Base-by-base conservation (phyloP, 2,888 invertebrate species). In the Hyposoter dolosus region DNA sequence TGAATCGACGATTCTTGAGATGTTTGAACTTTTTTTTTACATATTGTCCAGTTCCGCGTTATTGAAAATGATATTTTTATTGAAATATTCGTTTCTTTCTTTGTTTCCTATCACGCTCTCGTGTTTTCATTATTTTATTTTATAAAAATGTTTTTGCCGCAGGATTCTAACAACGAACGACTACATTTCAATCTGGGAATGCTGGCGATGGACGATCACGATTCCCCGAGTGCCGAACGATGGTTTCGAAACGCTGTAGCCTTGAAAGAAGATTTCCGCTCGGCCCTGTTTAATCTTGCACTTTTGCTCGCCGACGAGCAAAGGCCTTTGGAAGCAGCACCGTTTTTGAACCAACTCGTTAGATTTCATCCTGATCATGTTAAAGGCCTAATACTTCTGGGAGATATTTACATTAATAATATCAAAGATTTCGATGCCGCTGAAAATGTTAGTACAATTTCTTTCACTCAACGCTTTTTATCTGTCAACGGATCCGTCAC, bases 111-210 rank as follows among this genome's bases (percentile, higher is more conserved):
- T 19, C 32, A 12, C 23, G 10, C 9, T 50, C 5, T 40, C 7
- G 7, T 6, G 2, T 50, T 47, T 28, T 19, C 0, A 19, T 10
- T 9, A 23, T 43, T 47, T 32, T 4, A 5, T 50, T 32, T 0
- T 0, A 56, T 19, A 43, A 60, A 60, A 60, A 69, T 17, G 0
- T 19, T 56, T 19, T 28, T 10, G 23, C 43, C 19, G 19, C 93
- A 96, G 95, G 96, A 96, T 87, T 94, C 95, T 0, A 96, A 96
- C 84, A 99, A 99, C 93, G 98, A 99, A 93, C 96, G 98, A 85
- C 97, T 99, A 6, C 98, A 98, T 94, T 99, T 99, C 94, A 99
- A 99, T 95, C 95, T 99, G 79, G 99, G 98, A 88, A 99, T 99
- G 99, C 95, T 99, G 66, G 97, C 98, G 63, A 99, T 99, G 98